Evolutionary conservation across 2,888 invertebrate genomes (phyloP).

Genomic region (Apantesis nais): DNA sequence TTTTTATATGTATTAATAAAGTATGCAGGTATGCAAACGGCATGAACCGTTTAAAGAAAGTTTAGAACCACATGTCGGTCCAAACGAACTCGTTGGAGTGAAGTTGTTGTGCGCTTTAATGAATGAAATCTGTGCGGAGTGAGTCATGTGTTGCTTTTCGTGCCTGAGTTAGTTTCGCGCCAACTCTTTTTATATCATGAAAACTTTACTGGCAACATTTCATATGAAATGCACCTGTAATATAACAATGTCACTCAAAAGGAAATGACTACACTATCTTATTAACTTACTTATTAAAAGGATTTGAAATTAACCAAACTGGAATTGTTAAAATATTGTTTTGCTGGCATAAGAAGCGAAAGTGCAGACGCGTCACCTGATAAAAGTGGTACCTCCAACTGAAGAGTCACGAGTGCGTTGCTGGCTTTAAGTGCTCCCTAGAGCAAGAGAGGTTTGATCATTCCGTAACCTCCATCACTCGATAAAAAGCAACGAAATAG

Average conservation of each 20-base stretch:
- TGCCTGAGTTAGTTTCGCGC: slow-evolving; percentile 36
- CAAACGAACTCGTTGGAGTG: slow-evolving; percentile 59
- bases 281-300: neutral
- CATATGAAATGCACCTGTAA: no score
- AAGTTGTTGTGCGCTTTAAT: slow-evolving; percentile 59
- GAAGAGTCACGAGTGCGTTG: no score
- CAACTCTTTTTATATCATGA: slow-evolving; percentile 32
- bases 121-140: slow-evolving; percentile 56
- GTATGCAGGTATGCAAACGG: slow-evolving; percentile 51
- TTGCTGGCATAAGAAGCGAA: no score
- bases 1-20: slow-evolving; percentile 14
- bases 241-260: neutral
- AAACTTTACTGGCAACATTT: neutral
- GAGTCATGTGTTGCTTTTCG: slow-evolving; percentile 48
- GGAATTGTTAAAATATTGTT: neutral
- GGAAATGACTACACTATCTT: no score
- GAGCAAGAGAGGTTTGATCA: no score
- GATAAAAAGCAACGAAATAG: no score
- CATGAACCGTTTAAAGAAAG: slow-evolving; percentile 68
- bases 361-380: no score
- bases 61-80: slow-evolving; percentile 65
- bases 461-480: no score
- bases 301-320: neutral
- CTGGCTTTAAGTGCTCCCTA: no score
- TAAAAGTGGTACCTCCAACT: no score